Evolutionary conservation across 2,113 vertebrate genomes (phyloP).

Genomic region (Pristiophorus japonicus): DNA sequence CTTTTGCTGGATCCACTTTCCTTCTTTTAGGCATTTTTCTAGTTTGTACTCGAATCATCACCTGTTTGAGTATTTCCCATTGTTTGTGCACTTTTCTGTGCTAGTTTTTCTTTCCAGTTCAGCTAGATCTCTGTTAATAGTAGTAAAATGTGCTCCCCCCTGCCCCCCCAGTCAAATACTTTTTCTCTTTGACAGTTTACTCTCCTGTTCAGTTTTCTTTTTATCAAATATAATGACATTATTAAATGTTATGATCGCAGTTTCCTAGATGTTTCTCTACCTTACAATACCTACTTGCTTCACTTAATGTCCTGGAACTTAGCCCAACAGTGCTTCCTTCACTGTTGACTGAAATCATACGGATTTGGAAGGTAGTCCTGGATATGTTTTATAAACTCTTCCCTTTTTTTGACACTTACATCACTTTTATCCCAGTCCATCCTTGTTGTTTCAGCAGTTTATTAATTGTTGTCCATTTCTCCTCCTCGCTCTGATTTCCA

Average conservation of each 20-base stretch:
- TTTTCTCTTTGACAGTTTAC: neutral
- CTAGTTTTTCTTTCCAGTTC: neutral
- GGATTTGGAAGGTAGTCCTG: neutral
- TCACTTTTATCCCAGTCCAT: neutral
- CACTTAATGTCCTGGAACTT: neutral
- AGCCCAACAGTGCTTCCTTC: neutral
- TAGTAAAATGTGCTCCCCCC: too few relatives aligned
- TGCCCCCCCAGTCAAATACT: too few relatives aligned
- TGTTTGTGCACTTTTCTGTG: neutral
- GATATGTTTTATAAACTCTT: neutral
- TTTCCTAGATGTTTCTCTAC: neutral
- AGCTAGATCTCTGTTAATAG: neutral
- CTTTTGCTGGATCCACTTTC: neutral
- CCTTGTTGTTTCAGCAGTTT: neutral
- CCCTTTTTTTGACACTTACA: neutral
- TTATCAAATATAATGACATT: neutral
- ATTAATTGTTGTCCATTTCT: neutral
- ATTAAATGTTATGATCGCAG: neutral
- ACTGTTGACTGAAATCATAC: neutral
- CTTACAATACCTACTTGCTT: neutral
- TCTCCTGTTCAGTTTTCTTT: neutral
- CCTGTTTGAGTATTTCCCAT: neutral
- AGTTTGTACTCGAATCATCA: neutral
- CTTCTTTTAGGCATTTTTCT: neutral
- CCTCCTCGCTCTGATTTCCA: neutral